Evolutionary conservation across 2,113 vertebrate species (phyloP), one percentile per base, ranked within the genome.

Genomic region (Empidonax alnorum): DNA sequence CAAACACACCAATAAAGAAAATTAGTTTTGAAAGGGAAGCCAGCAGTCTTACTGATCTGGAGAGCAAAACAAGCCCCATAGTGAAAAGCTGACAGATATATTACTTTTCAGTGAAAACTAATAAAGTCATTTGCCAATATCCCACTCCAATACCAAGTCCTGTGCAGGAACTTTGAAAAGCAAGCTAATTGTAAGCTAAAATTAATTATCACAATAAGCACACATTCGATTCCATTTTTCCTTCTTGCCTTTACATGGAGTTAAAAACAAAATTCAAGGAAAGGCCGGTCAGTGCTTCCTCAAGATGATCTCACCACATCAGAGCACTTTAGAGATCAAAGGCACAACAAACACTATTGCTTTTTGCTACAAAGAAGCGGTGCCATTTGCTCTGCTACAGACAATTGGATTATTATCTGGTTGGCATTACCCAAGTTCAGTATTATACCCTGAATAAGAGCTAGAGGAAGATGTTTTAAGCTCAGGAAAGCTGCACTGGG

Each of bases 281-380:
- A 79, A 91, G 67, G 68, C 31, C 58, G 28, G 55, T 67, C 33
- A 77, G 62, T n/a, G 75, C 63, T 87, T 94, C 87, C 72, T 80
- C 78, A 59, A 31, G 78, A 63, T 69, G 82, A 95, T 37, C 82
- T 93, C 50, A 88, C 47, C 79, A 52, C 72, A 59, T 71, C 63
- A 77, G 55, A 96, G 75, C 72, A 79, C 69, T 82, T 89, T 0
- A 49, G 71, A 93, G 85, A 94, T 92, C 79, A 94, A 95, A 96
- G 85, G 78, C 83, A 84, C 27, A n/a, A 84, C 39, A 69, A 82
- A 50, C 49, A 35, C 63, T 33, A 46, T 16, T 55, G 62, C 71
- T 61, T 84, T 84, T 68, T 76, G 59, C n/a, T 94, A 78, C 49
- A 92, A 91, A 92, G 58, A 61, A 87, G 55, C 4, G 11, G 93